Percentiles rank a stretch among this genome's conserved stretches.
These are phyloP conservation scores for Drosophila baimaii DNA, from an alignment of 1,140 invertebrate species.

Conservation along the genomic window DNA sequence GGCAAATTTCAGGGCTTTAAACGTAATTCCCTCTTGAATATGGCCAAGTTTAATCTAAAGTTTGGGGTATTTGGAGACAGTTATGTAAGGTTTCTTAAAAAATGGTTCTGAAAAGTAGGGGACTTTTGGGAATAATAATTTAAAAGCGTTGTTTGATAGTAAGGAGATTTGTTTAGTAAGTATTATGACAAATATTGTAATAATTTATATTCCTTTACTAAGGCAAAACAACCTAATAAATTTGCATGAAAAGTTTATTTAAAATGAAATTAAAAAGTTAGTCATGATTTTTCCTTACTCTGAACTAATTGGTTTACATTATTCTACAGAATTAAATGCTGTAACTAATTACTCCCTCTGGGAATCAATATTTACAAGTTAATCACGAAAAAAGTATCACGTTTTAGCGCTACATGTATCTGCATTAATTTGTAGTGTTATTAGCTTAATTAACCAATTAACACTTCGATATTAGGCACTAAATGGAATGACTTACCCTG, in stretches of 20 bases:
- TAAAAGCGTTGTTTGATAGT: too few relatives aligned
- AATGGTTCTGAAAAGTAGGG: neutral
- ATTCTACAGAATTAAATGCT: neutral
- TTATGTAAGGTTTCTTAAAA: neutral
- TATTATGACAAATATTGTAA: too few relatives aligned
- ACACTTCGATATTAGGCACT: conserved; percentile 12
- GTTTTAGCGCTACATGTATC: neutral
- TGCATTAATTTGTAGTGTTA: conserved; percentile 3
- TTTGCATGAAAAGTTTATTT: too few relatives aligned
- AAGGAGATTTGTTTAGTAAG: too few relatives aligned
- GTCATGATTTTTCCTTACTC: neutral
- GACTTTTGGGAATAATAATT: neutral
- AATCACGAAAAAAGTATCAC: neutral
- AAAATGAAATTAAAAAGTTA: too few relatives aligned
- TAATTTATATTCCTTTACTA: too few relatives aligned
- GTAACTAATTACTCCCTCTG: neutral
- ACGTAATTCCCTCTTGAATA: neutral
- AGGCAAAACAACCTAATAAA: too few relatives aligned
- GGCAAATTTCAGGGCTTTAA: conserved; percentile 19
- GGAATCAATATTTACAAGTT: neutral
- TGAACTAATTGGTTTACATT: neutral
- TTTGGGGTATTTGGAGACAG: neutral
- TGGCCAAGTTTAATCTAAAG: neutral
- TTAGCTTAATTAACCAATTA: conserved; percentile 14
- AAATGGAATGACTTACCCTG: conserved; percentile 17